These are phyloP conservation scores for Hypotaenidia okinawae DNA, from an alignment of 2,797 vertebrate species.

Conservation along the genomic window DNA sequence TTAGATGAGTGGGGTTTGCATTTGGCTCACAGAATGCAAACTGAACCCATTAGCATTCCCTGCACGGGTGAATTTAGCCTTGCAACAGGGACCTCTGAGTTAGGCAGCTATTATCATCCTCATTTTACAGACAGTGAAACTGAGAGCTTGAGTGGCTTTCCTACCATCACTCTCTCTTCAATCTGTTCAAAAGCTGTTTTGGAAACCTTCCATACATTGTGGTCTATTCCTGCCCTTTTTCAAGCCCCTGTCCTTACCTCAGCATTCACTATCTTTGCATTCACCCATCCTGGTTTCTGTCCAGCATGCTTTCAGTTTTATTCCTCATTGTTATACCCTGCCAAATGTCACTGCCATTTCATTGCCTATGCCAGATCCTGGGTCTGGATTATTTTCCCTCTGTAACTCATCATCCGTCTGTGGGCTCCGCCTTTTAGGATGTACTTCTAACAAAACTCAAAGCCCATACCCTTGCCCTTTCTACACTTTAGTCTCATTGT, in stretches of 20 bases:
- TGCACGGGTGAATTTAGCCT: neutral
- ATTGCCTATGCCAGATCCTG: neutral
- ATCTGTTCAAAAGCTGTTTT: neutral
- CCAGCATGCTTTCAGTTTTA: neutral
- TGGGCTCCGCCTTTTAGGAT: neutral
- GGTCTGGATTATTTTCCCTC: neutral
- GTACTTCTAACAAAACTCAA: neutral
- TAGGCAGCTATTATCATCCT: constrained; percentile 20
- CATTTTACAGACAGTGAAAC: constrained; percentile 4
- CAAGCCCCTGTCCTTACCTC: neutral
- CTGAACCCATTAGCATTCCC: neutral
- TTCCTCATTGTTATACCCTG: neutral
- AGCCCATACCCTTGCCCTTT: neutral
- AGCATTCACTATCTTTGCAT: neutral
- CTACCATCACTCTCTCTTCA: neutral
- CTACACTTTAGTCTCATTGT: neutral
- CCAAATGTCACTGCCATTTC: neutral
- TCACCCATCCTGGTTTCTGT: neutral
- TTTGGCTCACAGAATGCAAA: neutral
- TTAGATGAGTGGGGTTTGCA: neutral
- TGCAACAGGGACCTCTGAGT: neutral
- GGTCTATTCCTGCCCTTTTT: neutral
- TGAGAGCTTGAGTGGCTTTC: neutral
- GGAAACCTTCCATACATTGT: neutral
- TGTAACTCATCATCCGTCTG: neutral